Conservation (phyloP, 2,113 vertebrate species). For the Passer domesticus region DNA sequence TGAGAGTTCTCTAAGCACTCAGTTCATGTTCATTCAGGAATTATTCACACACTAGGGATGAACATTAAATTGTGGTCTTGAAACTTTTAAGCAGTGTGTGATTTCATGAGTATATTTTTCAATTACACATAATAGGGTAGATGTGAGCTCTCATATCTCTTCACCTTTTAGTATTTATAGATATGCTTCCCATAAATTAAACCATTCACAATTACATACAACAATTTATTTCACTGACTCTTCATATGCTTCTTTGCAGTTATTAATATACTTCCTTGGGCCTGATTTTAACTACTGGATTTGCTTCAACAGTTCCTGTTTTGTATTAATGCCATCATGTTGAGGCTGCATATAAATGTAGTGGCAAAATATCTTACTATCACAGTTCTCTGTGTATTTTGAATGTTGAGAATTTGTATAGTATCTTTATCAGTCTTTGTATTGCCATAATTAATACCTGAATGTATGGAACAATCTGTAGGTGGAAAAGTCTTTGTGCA, state of each 20-base stretch:
- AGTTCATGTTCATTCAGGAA: constrained; percentile 22
- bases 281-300: neutral
- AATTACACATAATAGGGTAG: neutral
- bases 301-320: neutral
- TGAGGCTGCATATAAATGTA: neutral
- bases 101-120: constrained; percentile 41
- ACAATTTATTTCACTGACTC: neutral
- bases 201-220: neutral
- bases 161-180: constrained; percentile 5
- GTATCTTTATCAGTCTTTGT: neutral
- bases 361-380: neutral
- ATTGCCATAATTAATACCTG: neutral
- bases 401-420: neutral
- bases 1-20: constrained; percentile 4
- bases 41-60: neutral
- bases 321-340: neutral
- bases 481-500: neutral
- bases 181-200: constrained; percentile 3
- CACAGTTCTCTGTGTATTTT: neutral
- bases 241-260: neutral
- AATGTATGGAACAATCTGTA: neutral
- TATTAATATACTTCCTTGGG: neutral
- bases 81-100: constrained; percentile 23
- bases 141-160: neutral
- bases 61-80: constrained; percentile 41